phyloP scores from a whole-genome alignment of 2,888 invertebrate species.

The Himalopsyche japonica region DNA sequence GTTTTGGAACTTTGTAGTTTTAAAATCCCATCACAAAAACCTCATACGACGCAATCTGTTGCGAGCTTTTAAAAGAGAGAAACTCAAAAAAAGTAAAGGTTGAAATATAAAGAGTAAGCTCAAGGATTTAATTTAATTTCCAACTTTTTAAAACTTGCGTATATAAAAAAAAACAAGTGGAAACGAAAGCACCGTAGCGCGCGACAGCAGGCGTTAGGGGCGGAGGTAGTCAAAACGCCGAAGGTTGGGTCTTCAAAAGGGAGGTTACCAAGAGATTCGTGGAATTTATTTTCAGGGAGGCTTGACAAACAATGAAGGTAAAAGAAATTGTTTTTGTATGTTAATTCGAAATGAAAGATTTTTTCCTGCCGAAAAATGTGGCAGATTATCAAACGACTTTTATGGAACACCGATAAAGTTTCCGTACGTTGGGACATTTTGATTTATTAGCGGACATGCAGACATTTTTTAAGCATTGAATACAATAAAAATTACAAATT shows the following conservation, averaged over 20 bases:
- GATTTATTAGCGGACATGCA: slow-evolving; percentile 36
- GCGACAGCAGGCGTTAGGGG: slow-evolving; percentile 18
- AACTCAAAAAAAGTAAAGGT: slow-evolving; percentile 40
- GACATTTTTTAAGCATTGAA: slow-evolving; percentile 4
- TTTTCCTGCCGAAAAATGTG: slow-evolving; percentile 36
- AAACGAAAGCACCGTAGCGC: slow-evolving; percentile 34
- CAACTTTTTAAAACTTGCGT: slow-evolving; percentile 41
- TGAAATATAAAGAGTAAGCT: slow-evolving; percentile 37
- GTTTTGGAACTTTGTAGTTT: slow-evolving; percentile 35
- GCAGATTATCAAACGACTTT: slow-evolving; percentile 40
- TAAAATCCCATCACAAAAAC: slow-evolving; percentile 35
- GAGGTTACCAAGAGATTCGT: slow-evolving; percentile 32
- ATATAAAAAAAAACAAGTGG: slow-evolving; percentile 32
- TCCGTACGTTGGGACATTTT: slow-evolving; percentile 33
- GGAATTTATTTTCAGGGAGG: slow-evolving; percentile 39
- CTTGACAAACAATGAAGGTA: slow-evolving; percentile 41
- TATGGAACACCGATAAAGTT: slow-evolving; percentile 37
- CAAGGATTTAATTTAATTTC: slow-evolving; percentile 40
- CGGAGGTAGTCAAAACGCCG: slow-evolving; percentile 1
- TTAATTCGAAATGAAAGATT: slow-evolving; percentile 41
- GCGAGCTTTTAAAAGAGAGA: slow-evolving; percentile 20
- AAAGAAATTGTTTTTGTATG: slow-evolving; percentile 42
- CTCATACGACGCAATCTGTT: slow-evolving; percentile 32
- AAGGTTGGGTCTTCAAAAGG: slow-evolving; percentile 4
- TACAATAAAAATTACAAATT: not conserved